Base-by-base conservation (phyloP, 2,113 vertebrate genomes). In the Oncorhynchus kisutch region DNA sequence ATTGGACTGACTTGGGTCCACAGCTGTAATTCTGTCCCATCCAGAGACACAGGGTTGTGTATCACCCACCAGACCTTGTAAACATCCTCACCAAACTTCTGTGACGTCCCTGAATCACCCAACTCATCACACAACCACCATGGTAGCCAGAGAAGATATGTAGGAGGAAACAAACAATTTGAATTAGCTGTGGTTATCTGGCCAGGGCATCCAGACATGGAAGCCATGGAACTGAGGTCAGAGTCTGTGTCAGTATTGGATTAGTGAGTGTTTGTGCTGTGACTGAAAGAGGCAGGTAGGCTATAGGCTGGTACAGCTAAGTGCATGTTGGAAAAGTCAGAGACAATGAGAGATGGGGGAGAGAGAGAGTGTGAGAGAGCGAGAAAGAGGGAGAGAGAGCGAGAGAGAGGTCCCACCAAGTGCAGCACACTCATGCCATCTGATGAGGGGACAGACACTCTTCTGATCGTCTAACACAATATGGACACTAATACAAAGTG, bases 1-100 rank as follows among this genome's bases (percentile, higher is more conserved):
- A 48, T 71, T 71, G 71, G 27, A 76, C 76, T 72, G 82, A 82
- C 83, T 85, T 78, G 74, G 82, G 75, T 57, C 76, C 77, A 51
- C 70, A 73, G 65, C 81, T 78, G 39, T 89, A 88, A 88, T 87
- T 89, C 85, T 85, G 72, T 51, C 49, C 57, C 69, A 70, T 60
- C 25, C 74, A 65, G 69, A 62, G 79, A 68, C 70, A 39, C 18
- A 71, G 49, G 68, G 67, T 67, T 27, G 87, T 90, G 82, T 78
- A 89, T 74, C 25, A 69, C 66, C 71, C 31, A 51, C 72, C 77
- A 68, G 67, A 79, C 76, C 45, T 68, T 79, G 48, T 2, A 54
- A 67, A 49, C 54, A 70, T 77, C 62, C 34, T 71, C 8, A n/a
- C 59, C 72, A 71, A 25, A 78, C 71, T 54, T 76, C 49, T 14